Conservation (phyloP, 2,113 vertebrate genomes). For the Muscicapa adusta region DNA sequence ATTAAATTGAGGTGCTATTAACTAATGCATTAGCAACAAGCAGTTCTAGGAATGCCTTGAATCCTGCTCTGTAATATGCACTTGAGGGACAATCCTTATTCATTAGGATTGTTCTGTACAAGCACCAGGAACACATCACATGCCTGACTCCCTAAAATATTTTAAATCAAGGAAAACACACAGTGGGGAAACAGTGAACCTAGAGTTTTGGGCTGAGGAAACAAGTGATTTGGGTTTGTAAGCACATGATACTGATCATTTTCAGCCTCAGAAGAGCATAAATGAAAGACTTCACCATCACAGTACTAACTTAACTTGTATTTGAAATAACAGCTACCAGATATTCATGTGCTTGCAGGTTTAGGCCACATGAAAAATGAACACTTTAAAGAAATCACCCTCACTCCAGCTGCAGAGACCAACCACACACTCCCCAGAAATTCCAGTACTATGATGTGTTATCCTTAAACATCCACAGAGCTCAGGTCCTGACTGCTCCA, state of each 20-base stretch:
- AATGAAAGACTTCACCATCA: background rate
- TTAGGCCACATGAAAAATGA: background rate
- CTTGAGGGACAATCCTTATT: background rate
- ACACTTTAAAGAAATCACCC: background rate
- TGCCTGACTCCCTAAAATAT: background rate
- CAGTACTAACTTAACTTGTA: background rate
- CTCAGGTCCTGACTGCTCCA: background rate
- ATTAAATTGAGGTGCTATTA: constrained; percentile 13
- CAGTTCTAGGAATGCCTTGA: constrained; percentile 38
- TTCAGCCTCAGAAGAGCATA: background rate
- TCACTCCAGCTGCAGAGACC: background rate
- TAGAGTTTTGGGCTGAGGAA: background rate
- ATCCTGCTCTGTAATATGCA: background rate
- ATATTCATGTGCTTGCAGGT: background rate
- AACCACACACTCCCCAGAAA: background rate
- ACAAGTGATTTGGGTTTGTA: background rate
- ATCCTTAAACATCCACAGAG: background rate
- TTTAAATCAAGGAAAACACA: background rate
- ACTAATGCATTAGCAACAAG: constrained; percentile 36
- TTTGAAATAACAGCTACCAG: background rate
- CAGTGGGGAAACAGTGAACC: background rate
- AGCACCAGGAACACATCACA: background rate
- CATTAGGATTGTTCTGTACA: background rate
- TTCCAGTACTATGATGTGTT: background rate
- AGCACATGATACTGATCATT: background rate